Base-by-base conservation (phyloP, 2,797 vertebrate genomes). In the Siniperca undulata region DNA sequence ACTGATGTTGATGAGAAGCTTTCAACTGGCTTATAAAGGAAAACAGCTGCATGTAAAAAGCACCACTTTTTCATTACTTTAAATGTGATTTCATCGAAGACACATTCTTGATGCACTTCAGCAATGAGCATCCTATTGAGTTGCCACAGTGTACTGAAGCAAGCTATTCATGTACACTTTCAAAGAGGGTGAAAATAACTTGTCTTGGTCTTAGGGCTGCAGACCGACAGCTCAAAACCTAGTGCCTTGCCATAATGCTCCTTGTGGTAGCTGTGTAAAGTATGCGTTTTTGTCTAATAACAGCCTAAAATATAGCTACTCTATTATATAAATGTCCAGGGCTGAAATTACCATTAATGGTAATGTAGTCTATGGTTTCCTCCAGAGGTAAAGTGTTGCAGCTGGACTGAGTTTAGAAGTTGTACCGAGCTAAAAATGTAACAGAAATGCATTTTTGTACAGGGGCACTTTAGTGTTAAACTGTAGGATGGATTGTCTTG, bases 1-100 rank as follows among this genome's bases (percentile, higher is more conserved):
- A 90, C 84, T 94, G 90, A 92, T 95, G 94, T 92, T 95, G 94
- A 95, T 95, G 94, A 93, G 92, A 88, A 83, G 82, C 89, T 91
- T 95, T 93, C 90, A 93, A 80, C 86, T 70, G 70, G 77, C 65
- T 82, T 83, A 81, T 77, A 69, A 83, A 70, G 30, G 70, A 90
- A 91, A 90, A 92, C 89, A 91, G 84, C 82, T 86, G 78, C 86
- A 77, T 75, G 69, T 77, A 81, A 86, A 90, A 92, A 90, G 74
- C 70, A 82, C n/a, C 44, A 74, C n/a, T 88, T 86, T 80, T 82
- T 85, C 64, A 62, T 75, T n/a, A 83, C 74, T 80, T 88, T 84
- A 74, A 85, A 84, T 86, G 56, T 11, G 24, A 86, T 86, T 85
- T 62, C 58, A 74, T 70, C 36, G 9, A 60, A 78, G 70, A 50